Evolutionary conservation across 2,113 vertebrate genomes (phyloP).

Genomic region (Podarcis muralis): DNA sequence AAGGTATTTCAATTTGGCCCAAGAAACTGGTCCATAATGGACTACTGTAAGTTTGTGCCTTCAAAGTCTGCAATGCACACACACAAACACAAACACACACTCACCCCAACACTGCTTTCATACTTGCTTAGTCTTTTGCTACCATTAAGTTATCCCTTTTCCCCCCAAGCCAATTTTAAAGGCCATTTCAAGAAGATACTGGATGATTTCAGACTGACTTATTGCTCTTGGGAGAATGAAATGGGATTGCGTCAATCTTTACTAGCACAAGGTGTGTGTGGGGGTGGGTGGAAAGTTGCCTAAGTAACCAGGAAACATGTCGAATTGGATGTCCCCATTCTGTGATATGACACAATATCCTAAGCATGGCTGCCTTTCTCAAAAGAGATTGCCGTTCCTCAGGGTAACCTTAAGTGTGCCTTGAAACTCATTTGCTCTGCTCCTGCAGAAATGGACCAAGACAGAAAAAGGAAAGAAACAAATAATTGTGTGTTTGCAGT

Average conservation of each 20-base stretch:
- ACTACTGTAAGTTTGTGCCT: fast-evolving
- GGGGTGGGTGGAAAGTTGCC: background rate
- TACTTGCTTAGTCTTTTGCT: background rate
- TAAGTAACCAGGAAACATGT: slow-evolving; percentile 47
- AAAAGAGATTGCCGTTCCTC: slow-evolving; percentile 43
- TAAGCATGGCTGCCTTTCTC: slow-evolving; percentile 41
- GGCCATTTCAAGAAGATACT: slow-evolving; percentile 36
- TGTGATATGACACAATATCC: slow-evolving; percentile 30
- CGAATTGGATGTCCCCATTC: slow-evolving; percentile 44
- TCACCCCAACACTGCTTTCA: background rate
- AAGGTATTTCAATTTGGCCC: slow-evolving; percentile 5
- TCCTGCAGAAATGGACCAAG: slow-evolving; percentile 17
- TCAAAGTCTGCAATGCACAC: background rate
- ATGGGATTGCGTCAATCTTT: slow-evolving; percentile 16
- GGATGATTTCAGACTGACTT: slow-evolving; percentile 26
- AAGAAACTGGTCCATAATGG: background rate
- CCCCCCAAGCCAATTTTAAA: slow-evolving; percentile 25
- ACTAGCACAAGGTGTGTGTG: background rate
- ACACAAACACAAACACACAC: no score
- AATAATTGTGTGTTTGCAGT: background rate
- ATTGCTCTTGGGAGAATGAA: slow-evolving; percentile 21
- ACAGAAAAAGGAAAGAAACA: slow-evolving; percentile 17
- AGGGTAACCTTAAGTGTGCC: slow-evolving; percentile 46
- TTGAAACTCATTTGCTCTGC: slow-evolving; percentile 28
- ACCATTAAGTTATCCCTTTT: background rate